phyloP scores from a whole-genome alignment of 1,140 invertebrate species.

The Drosophila elegans region DNA sequence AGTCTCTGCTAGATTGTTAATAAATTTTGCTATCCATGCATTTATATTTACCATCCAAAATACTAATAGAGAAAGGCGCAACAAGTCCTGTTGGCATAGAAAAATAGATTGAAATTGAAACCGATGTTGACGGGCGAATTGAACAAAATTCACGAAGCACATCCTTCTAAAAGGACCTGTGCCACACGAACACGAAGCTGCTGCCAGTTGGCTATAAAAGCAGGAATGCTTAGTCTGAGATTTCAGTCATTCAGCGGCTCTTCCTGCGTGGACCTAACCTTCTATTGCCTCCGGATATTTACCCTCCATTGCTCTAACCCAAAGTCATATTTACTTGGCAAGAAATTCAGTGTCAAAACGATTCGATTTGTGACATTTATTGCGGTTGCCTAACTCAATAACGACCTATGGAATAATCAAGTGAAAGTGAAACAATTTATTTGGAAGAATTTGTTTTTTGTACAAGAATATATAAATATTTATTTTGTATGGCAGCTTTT shows the following conservation, averaged over 20 bases:
- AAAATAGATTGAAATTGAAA: conserved; percentile 43
- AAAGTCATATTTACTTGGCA: conserved; percentile 34
- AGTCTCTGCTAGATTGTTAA: no score
- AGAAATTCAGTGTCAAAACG: conserved; percentile 30
- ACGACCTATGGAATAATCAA: conserved; percentile 4
- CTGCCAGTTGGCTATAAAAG: conserved; percentile 66
- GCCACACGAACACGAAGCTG: conserved; percentile 11
- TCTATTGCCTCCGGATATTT: conserved; percentile 5
- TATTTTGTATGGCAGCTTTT: neutral
- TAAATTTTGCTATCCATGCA: no score
- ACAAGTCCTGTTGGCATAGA: conserved; percentile 50
- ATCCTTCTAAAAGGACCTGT: conserved; percentile 21
- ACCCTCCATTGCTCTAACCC: conserved; percentile 1
- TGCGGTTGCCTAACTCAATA: conserved; percentile 20
- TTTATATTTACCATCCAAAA: neutral
- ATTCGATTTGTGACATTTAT: conserved; percentile 29
- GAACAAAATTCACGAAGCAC: conserved; percentile 58
- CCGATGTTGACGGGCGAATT: conserved; percentile 41
- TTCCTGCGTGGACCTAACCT: conserved; percentile 17
- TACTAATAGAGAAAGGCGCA: conserved; percentile 21
- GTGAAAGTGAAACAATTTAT: neutral
- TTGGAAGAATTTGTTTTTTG: no score
- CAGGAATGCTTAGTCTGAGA: conserved; percentile 37
- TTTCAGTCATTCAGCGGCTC: conserved; percentile 60
- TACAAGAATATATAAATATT: no score